phyloP scores from a whole-genome alignment of 1,140 invertebrate genomes.

The Sycophila sp. region DNA sequence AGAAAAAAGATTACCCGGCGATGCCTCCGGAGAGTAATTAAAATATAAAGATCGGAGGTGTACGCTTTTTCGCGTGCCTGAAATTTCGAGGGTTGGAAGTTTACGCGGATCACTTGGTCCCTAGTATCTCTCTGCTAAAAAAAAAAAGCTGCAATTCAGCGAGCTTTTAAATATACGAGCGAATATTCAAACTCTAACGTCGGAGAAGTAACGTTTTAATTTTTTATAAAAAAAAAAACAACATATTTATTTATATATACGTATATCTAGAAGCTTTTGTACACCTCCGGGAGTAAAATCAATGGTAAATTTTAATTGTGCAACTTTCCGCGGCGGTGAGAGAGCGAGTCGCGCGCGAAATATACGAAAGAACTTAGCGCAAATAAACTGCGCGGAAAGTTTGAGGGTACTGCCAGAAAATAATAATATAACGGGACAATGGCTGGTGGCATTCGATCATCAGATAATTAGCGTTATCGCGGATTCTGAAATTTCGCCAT shows the following conservation, averaged over 20 bases:
- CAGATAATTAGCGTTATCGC: slow-evolving; percentile 36
- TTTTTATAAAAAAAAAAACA: no score
- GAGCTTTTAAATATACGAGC: neutral
- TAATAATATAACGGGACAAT: slow-evolving; percentile 25
- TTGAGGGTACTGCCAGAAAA: slow-evolving; percentile 8
- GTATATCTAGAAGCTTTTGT: no score
- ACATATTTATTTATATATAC: no score
- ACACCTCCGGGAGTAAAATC: no score
- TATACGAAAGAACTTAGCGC: neutral
- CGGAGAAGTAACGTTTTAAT: no score
- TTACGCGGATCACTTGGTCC: no score
- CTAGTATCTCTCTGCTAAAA: no score
- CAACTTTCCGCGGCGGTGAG: neutral
- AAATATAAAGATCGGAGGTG: neutral
- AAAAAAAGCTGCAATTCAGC: neutral
- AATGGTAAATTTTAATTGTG: neutral
- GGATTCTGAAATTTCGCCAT: slow-evolving; percentile 19
- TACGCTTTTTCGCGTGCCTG: no score
- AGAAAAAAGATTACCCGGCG: neutral
- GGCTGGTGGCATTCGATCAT: slow-evolving; percentile 17
- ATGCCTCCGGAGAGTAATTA: neutral
- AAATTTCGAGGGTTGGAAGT: no score
- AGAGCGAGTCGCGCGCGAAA: neutral
- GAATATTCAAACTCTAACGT: neutral
- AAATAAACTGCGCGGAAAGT: slow-evolving; percentile 13